Percentiles rank a stretch among this genome's conserved stretches.
phyloP scores from a whole-genome alignment of 2,113 vertebrate genomes.

The Mohoua ochrocephala region DNA sequence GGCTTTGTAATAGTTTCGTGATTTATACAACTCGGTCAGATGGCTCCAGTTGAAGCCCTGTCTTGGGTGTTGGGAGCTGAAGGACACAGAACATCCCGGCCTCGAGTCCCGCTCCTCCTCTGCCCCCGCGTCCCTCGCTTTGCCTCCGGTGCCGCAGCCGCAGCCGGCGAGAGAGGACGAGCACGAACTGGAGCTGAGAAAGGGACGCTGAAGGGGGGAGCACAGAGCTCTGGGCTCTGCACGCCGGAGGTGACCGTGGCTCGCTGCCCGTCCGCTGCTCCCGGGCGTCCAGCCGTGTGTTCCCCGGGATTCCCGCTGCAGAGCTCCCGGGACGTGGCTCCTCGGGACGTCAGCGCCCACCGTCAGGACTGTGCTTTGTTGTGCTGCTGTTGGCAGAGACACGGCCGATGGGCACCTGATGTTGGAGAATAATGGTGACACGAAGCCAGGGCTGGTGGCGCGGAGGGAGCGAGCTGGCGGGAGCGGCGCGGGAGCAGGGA shows the following conservation, averaged over 20 bases:
- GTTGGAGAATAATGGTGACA: background rate
- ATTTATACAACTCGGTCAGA: background rate
- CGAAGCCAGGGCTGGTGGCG: rapidly evolving
- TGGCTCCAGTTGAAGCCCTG: background rate
- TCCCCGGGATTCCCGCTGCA: background rate
- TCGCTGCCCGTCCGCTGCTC: background rate
- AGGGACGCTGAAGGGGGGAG: background rate
- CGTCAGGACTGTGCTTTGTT: background rate
- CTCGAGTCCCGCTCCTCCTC: background rate
- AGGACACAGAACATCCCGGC: background rate
- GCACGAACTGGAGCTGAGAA: background rate
- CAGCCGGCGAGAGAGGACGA: background rate
- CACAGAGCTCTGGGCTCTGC: background rate
- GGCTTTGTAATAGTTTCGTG: background rate
- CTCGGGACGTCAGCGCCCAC: rapidly evolving
- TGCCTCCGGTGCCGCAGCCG: background rate
- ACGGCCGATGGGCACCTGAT: background rate
- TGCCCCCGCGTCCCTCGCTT: background rate
- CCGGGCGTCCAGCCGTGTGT: background rate
- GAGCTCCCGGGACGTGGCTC: rapidly evolving
- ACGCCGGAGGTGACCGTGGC: background rate
- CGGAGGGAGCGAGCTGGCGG: background rate
- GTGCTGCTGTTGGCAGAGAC: background rate
- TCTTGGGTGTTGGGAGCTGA: background rate
- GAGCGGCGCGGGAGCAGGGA: background rate